phyloP scores from a whole-genome alignment of 2,113 vertebrate genomes.

The Perca fluviatilis region DNA sequence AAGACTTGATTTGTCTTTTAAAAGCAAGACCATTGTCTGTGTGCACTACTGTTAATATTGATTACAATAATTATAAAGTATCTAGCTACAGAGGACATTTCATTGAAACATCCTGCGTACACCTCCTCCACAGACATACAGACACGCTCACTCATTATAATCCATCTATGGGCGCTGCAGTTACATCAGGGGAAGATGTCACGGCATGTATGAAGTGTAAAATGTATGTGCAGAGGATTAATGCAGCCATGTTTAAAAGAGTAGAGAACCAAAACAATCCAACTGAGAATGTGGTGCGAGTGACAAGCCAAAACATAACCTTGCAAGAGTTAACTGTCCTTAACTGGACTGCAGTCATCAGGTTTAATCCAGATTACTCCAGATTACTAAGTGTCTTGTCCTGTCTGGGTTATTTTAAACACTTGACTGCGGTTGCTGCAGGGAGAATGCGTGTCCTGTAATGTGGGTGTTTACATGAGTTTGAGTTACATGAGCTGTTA shows the following conservation, averaged over 20 bases:
- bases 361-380: slow-evolving; percentile 66
- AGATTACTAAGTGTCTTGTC: slow-evolving; percentile 39
- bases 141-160: neutral
- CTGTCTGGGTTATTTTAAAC: slow-evolving; percentile 69
- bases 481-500: slow-evolving; percentile 9
- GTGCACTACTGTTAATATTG: neutral
- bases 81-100: neutral
- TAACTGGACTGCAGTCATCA: slow-evolving; percentile 21
- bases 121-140: slow-evolving; percentile 15
- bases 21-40: neutral
- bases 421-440: neutral
- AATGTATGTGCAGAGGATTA: slow-evolving; percentile 22
- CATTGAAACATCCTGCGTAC: slow-evolving; percentile 4
- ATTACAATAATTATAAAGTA: slow-evolving; percentile 27
- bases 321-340: slow-evolving; percentile 8
- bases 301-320: slow-evolving; percentile 13
- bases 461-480: slow-evolving; percentile 7
- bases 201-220: slow-evolving; percentile 18
- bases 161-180: neutral
- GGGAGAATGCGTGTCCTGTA: neutral
- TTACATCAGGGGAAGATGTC: slow-evolving; percentile 5
- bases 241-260: neutral
- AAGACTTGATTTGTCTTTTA: neutral
- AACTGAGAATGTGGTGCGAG: slow-evolving; percentile 3
- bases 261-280: neutral